Percentiles rank a stretch among this genome's conserved stretches.
phyloP scores from a whole-genome alignment of 2,888 invertebrate species.

The Hololepta plana region DNA sequence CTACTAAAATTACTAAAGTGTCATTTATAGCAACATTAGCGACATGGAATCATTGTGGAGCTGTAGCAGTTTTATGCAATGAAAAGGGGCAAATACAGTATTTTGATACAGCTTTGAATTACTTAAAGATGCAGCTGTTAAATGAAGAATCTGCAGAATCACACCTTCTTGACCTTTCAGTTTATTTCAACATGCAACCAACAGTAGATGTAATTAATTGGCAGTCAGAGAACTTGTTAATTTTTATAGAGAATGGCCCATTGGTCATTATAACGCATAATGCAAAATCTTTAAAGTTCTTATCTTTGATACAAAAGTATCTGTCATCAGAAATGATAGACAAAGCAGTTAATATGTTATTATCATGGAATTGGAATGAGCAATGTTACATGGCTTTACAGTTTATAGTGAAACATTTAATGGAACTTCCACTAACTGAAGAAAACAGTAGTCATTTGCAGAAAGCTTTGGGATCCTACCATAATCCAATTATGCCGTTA shows the following conservation, averaged over 20 bases:
- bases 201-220: constrained; percentile 18
- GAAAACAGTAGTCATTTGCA: constrained; percentile 48
- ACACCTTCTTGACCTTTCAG: constrained; percentile 44
- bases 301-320: constrained; percentile 31
- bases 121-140: constrained; percentile 44
- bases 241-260: constrained; percentile 46
- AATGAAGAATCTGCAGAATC: constrained; percentile 44
- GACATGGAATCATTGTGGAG: constrained; percentile 55
- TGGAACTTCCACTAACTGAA: constrained; percentile 37
- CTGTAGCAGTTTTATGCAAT: constrained; percentile 47
- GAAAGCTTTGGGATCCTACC: constrained; percentile 65
- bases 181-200: constrained; percentile 31
- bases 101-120: constrained; percentile 52
- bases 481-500: constrained; percentile 46
- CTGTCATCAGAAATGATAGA: constrained; percentile 43
- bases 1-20: constrained; percentile 57
- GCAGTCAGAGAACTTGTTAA: constrained; percentile 23
- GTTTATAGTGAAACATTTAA: constrained; percentile 47
- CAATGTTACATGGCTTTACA: constrained; percentile 59
- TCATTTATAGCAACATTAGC: constrained; percentile 61
- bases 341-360: constrained; percentile 46
- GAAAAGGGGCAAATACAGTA: constrained; percentile 57
- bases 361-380: constrained; percentile 53
- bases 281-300: constrained; percentile 18
- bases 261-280: constrained; percentile 22